Evolutionary conservation across 2,113 vertebrate species (phyloP).

Genomic region (Megaceryle maxima): DNA sequence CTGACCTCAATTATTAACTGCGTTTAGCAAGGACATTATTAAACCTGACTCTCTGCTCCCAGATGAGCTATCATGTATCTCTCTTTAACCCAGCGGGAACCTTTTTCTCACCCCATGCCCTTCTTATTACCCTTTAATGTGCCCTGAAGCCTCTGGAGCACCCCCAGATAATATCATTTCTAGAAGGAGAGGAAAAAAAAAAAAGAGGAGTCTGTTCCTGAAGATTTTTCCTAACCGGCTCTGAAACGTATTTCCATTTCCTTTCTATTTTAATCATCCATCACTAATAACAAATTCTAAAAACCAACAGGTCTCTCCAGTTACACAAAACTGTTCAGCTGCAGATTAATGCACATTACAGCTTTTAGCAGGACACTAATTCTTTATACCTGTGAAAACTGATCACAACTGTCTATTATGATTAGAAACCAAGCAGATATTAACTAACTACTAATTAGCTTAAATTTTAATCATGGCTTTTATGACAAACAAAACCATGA

Average conservation of each 20-base stretch:
- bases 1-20: constrained; percentile 83
- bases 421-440: constrained; percentile 31
- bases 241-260: not conserved
- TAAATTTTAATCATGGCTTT: not conserved
- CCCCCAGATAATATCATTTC: constrained; percentile 4
- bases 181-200: not conserved
- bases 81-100: constrained; percentile 72
- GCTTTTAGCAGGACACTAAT: not conserved
- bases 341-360: not conserved
- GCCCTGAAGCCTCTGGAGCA: constrained; percentile 60
- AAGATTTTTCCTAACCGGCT: not conserved
- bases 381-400: constrained; percentile 20
- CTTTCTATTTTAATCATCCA: not conserved
- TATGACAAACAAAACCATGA: constrained; percentile 8
- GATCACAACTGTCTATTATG: not conserved
- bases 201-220: not conserved
- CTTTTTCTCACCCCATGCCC: constrained; percentile 82
- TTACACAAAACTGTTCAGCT: not conserved
- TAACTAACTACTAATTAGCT: constrained; percentile 41
- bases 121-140: constrained; percentile 76
- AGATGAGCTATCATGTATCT: constrained; percentile 80
- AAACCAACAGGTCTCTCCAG: not conserved
- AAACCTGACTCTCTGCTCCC: constrained; percentile 80
- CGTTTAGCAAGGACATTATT: constrained; percentile 76
- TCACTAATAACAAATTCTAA: not conserved